Evolutionary conservation across 2,888 invertebrate species (phyloP).

Genomic region (Diadegma fenestrale): DNA sequence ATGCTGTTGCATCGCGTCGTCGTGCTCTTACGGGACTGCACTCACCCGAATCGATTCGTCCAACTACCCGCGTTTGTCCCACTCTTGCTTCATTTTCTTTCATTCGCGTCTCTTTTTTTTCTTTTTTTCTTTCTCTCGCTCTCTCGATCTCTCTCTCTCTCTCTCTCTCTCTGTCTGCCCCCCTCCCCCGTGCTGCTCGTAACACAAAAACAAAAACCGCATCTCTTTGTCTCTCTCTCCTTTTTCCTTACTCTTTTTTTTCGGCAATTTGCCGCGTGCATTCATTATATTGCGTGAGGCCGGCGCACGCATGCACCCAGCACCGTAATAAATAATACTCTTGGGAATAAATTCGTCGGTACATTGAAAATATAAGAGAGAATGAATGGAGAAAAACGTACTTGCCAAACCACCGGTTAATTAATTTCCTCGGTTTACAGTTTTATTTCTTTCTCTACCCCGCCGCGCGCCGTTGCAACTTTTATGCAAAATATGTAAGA

Average conservation of each 20-base stretch:
- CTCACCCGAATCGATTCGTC: constrained; percentile 70
- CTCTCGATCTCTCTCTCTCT: constrained; percentile 21
- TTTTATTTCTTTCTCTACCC: neutral
- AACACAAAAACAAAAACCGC: constrained; percentile 36
- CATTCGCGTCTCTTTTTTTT: constrained; percentile 36
- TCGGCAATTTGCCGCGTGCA: constrained; percentile 28
- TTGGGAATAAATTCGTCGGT: constrained; percentile 45
- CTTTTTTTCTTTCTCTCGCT: constrained; percentile 51
- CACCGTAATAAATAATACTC: constrained; percentile 23
- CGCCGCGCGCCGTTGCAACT: neutral
- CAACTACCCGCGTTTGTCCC: constrained; percentile 64
- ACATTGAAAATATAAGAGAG: neutral
- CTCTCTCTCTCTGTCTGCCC: constrained; percentile 25
- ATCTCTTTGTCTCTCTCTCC: constrained; percentile 46
- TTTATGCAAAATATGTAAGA: neutral
- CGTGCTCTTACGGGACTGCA: constrained; percentile 67
- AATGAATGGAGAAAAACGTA: neutral
- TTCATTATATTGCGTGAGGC: constrained; percentile 3
- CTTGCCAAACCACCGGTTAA: neutral
- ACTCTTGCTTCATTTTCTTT: constrained; percentile 50
- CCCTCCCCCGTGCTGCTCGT: neutral
- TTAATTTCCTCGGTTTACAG: neutral
- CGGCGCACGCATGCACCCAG: constrained; percentile 28
- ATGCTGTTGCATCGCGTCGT: constrained; percentile 69
- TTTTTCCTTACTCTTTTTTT: constrained; percentile 26